Percentiles rank a stretch among this genome's conserved stretches.
Evolutionary conservation across 2,797 vertebrate species (phyloP).

Genomic region (Phoxinus dragarum): DNA sequence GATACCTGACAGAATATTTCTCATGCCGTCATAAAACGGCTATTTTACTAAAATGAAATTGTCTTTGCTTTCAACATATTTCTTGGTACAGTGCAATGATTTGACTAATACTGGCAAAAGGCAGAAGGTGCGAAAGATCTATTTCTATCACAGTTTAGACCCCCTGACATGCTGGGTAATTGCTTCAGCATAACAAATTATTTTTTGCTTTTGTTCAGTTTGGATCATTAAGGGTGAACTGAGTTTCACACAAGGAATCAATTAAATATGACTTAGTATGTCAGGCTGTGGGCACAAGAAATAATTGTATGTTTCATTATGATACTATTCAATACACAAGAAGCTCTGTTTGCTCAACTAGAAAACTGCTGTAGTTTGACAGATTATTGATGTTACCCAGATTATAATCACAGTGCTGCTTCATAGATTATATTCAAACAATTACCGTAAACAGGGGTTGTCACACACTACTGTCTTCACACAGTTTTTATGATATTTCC

Average conservation of each 20-base stretch:
- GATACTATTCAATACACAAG: conserved; percentile 18
- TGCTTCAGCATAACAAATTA: conserved; percentile 81
- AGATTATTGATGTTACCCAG: conserved; percentile 25
- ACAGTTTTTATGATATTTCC: conserved; percentile 70
- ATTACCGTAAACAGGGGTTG: conserved; percentile 68
- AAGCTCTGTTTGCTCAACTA: conserved; percentile 18
- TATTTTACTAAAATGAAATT: conserved; percentile 37
- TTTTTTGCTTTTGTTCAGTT: conserved; percentile 76
- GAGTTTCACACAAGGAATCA: conserved; percentile 82
- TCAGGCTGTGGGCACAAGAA: conserved; percentile 75
- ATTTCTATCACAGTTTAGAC: conserved; percentile 74
- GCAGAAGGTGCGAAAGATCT: conserved; percentile 71
- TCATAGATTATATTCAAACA: conserved; percentile 64
- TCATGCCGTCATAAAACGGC: conserved; percentile 29
- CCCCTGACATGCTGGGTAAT: conserved; percentile 74
- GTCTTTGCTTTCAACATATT: conserved; percentile 45
- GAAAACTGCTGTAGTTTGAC: conserved; percentile 4
- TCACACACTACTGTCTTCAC: conserved; percentile 66
- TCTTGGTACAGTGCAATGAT: conserved; percentile 63
- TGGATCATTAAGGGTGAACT: conserved; percentile 79
- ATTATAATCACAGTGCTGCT: conserved; percentile 29
- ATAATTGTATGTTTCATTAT: conserved; percentile 23
- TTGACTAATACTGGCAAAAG: conserved; percentile 72
- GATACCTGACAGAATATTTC: conserved; percentile 18
- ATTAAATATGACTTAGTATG: conserved; percentile 85